Base-by-base conservation (phyloP, 2,797 vertebrate genomes). In the Argentina silus region DNA sequence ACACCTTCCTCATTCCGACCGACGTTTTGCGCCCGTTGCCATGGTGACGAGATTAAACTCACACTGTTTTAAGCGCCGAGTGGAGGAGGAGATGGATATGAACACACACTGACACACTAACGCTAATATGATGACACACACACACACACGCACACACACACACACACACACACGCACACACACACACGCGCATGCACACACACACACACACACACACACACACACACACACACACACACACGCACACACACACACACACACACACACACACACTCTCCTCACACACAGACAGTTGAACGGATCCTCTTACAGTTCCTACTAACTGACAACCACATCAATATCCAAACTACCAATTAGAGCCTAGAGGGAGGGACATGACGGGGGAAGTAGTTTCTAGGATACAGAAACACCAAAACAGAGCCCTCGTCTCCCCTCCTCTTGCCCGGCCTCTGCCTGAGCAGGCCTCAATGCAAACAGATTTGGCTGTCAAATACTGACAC, bases 1-100 rank as follows among this genome's bases (percentile, higher is more conserved):
- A 89, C 93, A 93, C 93, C 90, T 94, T 94, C 86, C 86, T 92
- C 87, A 90, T 92, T 90, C 85, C 83, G 76, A 89, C 66, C 83
- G 82, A 84, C 79, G 64, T 89, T 90, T 93, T 81, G 84, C 89
- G 91, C 95, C 93, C 94, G 95, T 97, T 96, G 92, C 96, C 95
- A 98, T 97, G 96, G 96, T 88, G 91, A 97, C 96, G 93, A 95
- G 95, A 96, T 96, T 96, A 97, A 97, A 97, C 96, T 97, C 96
- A 96, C 95, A 95, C 95, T 94, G 95, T 95, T 97, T 96, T 93
- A 91, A 91, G 90, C 95, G 95, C 93, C 90, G 93, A 95, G 94
- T 95, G 88, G 81, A 91, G 84, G 81, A 90, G 83, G 81, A 92
- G 85, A 92, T 79, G 79, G 89, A 92, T 90, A 84, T 84, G 83